These are phyloP conservation scores for Paracentrotus lividus DNA, from an alignment of 53 echinoderm and acorn worm species.

Conservation along the genomic window DNA sequence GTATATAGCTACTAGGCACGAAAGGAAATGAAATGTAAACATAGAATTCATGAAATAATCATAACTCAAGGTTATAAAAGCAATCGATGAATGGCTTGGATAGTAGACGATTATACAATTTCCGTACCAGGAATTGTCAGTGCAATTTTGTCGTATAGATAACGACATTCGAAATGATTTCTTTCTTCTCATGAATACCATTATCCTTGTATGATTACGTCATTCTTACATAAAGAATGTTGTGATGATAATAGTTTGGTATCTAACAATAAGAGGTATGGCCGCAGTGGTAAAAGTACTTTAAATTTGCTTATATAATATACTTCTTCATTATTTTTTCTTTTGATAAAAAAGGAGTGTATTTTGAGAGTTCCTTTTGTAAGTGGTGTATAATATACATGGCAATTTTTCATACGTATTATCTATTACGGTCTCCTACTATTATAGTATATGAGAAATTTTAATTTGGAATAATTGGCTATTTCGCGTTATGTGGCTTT, in stretches of 20 bases:
- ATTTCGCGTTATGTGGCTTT: too few relatives aligned
- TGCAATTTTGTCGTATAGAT: background rate
- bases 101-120: background rate
- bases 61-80: background rate
- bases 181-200: background rate
- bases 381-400: too few relatives aligned
- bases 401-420: too few relatives aligned
- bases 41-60: constrained; percentile 2
- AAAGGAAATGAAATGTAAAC: background rate
- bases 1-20: background rate
- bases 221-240: background rate
- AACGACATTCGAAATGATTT: background rate
- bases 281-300: too few relatives aligned
- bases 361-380: too few relatives aligned
- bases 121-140: background rate
- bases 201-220: background rate
- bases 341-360: too few relatives aligned
- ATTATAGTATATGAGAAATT: too few relatives aligned
- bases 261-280: background rate
- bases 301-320: too few relatives aligned
- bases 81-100: background rate
- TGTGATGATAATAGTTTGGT: background rate
- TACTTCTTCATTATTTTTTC: too few relatives aligned
- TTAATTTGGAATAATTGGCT: too few relatives aligned
- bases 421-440: too few relatives aligned